Conservation (phyloP, 1,140 invertebrate genomes). For the Polypedilum vanderplanki region DNA sequence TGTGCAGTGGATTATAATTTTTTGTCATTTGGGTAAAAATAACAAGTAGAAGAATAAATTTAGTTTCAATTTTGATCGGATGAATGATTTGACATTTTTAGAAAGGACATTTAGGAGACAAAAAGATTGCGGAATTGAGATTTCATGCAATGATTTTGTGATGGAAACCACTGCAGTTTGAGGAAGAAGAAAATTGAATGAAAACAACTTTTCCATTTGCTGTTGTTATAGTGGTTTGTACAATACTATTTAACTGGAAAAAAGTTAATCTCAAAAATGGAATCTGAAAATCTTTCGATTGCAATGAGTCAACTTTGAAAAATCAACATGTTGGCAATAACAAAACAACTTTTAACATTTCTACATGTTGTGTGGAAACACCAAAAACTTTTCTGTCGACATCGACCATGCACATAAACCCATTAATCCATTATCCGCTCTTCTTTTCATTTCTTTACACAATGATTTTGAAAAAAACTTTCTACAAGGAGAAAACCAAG, state of each 20-base stretch:
- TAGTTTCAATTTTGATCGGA: not conserved
- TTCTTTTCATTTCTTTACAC: too few relatives aligned
- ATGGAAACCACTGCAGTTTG: not conserved
- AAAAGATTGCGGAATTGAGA: not conserved
- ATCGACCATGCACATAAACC: not conserved
- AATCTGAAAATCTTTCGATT: not conserved
- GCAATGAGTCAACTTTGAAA: not conserved
- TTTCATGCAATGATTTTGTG: not conserved
- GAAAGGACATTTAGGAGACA: not conserved
- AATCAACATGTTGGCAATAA: conserved; percentile 1
- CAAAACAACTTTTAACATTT: not conserved
- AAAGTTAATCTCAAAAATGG: conserved; percentile 7
- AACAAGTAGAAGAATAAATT: not conserved
- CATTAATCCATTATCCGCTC: not conserved
- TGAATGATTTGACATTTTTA: not conserved
- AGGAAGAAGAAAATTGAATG: not conserved
- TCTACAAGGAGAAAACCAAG: not conserved
- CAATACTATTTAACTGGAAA: not conserved
- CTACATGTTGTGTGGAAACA: not conserved
- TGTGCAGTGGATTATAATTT: not conserved
- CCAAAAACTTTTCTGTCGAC: conserved; percentile 10
- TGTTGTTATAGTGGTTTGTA: too few relatives aligned
- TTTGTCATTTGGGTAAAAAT: not conserved
- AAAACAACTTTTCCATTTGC: not conserved
- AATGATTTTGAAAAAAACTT: too few relatives aligned